These are phyloP conservation scores for Agriopis aurantiaria DNA, from an alignment of 2,888 invertebrate species.

Conservation along the genomic window DNA sequence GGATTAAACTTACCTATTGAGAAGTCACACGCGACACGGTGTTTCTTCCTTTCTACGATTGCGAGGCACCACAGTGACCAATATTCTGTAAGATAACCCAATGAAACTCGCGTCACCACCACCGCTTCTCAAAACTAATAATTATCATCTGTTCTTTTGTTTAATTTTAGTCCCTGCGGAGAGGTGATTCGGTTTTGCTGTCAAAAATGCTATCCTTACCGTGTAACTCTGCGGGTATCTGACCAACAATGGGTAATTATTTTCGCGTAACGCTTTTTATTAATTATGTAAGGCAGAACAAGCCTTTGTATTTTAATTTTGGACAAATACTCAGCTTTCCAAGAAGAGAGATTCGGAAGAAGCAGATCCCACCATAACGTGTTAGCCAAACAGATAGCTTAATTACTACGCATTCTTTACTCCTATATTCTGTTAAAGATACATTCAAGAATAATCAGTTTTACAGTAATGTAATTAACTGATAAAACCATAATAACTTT, in stretches of 20 bases:
- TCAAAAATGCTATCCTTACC: constrained; percentile 28
- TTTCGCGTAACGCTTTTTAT: constrained; percentile 74
- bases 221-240: constrained; percentile 33
- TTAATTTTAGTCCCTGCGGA: constrained; percentile 41
- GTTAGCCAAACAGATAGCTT: constrained; percentile 41
- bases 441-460: no score
- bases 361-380: constrained; percentile 38
- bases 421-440: not conserved
- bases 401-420: constrained; percentile 39
- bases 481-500: no score
- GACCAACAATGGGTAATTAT: constrained; percentile 77
- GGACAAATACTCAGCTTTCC: constrained; percentile 76
- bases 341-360: constrained; percentile 56
- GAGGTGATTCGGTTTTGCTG: constrained; percentile 23
- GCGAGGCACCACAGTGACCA: constrained; percentile 10
- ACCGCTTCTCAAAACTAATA: constrained; percentile 35
- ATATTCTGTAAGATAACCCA: constrained; percentile 20
- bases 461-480: no score
- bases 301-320: constrained; percentile 81
- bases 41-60: constrained; percentile 12
- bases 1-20: constrained; percentile 32
- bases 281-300: constrained; percentile 69
- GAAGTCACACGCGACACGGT: constrained; percentile 20
- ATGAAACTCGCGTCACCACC: not conserved
- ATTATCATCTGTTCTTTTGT: constrained; percentile 18